Evolutionary conservation across 1,140 invertebrate species (phyloP).

Genomic region (Calephelis virginiensis): DNA sequence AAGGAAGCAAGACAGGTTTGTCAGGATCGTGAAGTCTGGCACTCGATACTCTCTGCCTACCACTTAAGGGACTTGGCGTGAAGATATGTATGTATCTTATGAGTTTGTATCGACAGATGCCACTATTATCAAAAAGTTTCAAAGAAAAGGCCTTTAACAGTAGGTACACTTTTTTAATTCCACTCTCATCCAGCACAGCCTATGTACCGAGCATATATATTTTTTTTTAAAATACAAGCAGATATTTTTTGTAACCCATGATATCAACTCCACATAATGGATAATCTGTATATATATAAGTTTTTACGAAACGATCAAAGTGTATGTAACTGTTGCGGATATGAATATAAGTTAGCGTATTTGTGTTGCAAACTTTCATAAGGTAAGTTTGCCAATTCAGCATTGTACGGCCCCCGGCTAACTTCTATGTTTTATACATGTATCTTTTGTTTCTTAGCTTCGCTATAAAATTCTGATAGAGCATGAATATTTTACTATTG

Average conservation of each 20-base stretch:
- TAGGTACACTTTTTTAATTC: too few relatives aligned
- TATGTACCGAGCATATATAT: too few relatives aligned
- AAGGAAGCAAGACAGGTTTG: too few relatives aligned
- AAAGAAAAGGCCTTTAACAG: too few relatives aligned
- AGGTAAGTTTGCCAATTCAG: constrained; percentile 20
- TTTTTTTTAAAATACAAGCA: background rate
- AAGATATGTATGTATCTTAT: too few relatives aligned
- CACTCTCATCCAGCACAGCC: too few relatives aligned
- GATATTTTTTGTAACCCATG: background rate
- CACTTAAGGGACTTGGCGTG: too few relatives aligned
- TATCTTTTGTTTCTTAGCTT: constrained; percentile 9
- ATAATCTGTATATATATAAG: background rate
- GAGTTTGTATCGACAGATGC: too few relatives aligned
- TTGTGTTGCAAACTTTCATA: constrained; percentile 19
- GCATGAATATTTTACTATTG: constrained; percentile 4
- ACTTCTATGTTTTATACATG: constrained; percentile 23
- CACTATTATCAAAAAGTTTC: too few relatives aligned
- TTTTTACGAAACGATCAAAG: constrained; percentile 8
- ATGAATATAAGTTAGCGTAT: constrained; percentile 15
- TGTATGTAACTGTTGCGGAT: background rate
- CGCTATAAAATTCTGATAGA: constrained; percentile 4
- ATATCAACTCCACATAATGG: background rate
- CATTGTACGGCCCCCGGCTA: constrained; percentile 1
- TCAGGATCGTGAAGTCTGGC: too few relatives aligned
- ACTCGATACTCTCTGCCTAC: too few relatives aligned